A percentile compares a stretch with the other conserved stretches of the same genome.
These are phyloP conservation scores for Venustaconcha ellipsiformis DNA, from an alignment of 1,140 invertebrate genomes.

Conservation along the genomic window DNA sequence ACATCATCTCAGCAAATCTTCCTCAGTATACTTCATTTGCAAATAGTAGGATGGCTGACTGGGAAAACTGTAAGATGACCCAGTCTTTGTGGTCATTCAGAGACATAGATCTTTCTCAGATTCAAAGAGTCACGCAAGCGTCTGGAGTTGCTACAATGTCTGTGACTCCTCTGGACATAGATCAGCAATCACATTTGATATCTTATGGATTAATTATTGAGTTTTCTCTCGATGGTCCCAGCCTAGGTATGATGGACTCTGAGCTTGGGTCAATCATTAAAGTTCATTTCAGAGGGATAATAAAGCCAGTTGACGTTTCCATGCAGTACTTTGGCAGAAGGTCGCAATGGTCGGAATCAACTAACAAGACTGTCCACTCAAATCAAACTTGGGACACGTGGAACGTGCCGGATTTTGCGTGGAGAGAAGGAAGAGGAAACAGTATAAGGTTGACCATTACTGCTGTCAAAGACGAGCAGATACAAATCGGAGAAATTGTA, in stretches of 20 bases:
- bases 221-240: constrained; percentile 31
- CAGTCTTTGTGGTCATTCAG: constrained; percentile 15
- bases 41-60: constrained; percentile 37
- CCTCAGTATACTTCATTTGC: constrained; percentile 24
- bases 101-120: neutral
- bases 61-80: constrained; percentile 30
- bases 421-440: constrained; percentile 28
- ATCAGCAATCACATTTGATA: neutral
- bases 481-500: neutral
- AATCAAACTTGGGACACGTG: constrained; percentile 4
- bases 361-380: constrained; percentile 13
- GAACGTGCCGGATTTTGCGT: constrained; percentile 43
- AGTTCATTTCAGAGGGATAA: constrained; percentile 12
- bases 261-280: constrained; percentile 38
- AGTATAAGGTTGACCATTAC: constrained; percentile 13
- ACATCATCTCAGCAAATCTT: constrained; percentile 17
- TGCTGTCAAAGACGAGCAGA: neutral
- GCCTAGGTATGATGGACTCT: constrained; percentile 38
- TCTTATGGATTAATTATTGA: constrained; percentile 18
- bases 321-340: constrained; percentile 31
- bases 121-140: neutral
- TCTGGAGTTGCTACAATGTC: neutral
- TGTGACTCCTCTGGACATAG: neutral
- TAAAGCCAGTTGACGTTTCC: constrained; percentile 15
- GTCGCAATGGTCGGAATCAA: constrained; percentile 6